Percentiles rank a stretch among this genome's conserved stretches.
These are phyloP conservation scores for Leucophenga maculata DNA, from an alignment of 2,888 invertebrate species.

Conservation along the genomic window DNA sequence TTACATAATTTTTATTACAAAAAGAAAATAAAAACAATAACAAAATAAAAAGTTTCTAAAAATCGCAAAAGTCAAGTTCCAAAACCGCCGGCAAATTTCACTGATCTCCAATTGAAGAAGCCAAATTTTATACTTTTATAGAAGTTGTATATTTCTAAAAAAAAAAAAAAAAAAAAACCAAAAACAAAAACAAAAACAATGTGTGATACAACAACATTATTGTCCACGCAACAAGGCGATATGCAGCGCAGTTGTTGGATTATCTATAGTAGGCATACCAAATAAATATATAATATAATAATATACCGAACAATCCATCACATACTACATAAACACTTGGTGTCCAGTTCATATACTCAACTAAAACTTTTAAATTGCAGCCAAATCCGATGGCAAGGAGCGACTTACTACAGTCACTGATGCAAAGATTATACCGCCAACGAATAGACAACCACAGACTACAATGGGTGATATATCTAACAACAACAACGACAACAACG, in stretches of 20 bases:
- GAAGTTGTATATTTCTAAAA: conserved; percentile 24
- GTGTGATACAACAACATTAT: conserved; percentile 77
- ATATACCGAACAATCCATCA: no score
- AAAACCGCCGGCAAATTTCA: conserved; percentile 11
- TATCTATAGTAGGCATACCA: conserved; percentile 77
- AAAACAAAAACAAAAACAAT: conserved; percentile 60
- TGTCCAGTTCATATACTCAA: no score
- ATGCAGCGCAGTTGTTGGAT: conserved; percentile 84
- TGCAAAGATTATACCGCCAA: conserved; percentile 62
- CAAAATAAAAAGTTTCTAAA: conserved; percentile 3
- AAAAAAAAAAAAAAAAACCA: not conserved
- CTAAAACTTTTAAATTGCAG: no score
- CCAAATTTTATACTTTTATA: conserved; percentile 20
- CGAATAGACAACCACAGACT: conserved; percentile 32
- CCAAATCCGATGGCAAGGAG: conserved; percentile 72
- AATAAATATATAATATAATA: conserved; percentile 5
- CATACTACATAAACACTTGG: no score
- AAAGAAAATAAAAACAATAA: not conserved
- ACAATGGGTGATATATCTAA: conserved; percentile 27
- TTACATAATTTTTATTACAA: conserved; percentile 2
- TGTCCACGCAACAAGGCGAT: conserved; percentile 78
- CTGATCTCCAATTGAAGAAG: not conserved
- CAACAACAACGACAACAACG: conserved; percentile 39
- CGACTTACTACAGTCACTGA: conserved; percentile 70
- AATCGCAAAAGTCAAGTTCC: conserved; percentile 10